Evolutionary conservation across 2,113 vertebrate genomes (phyloP).

Genomic region (Peromyscus leucopus): DNA sequence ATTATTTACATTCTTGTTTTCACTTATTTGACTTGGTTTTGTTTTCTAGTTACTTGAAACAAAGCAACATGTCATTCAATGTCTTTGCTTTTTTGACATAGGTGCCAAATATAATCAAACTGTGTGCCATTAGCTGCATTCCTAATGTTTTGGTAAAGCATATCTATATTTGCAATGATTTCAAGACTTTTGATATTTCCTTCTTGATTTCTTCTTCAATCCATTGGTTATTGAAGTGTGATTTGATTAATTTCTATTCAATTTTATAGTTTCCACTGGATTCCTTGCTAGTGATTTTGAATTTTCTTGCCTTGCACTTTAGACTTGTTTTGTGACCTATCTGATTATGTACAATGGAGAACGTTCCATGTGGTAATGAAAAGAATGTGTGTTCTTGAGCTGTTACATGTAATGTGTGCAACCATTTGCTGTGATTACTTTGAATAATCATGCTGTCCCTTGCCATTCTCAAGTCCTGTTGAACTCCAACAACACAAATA

Average conservation of each 20-base stretch:
- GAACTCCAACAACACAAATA: neutral
- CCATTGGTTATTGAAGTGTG: neutral
- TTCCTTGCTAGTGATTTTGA: neutral
- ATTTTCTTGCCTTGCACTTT: neutral
- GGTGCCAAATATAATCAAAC: neutral
- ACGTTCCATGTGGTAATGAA: neutral
- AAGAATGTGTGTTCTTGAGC: neutral
- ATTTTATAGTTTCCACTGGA: neutral
- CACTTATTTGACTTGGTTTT: neutral
- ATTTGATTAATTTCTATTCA: neutral
- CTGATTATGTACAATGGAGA: neutral
- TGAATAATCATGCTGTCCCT: neutral
- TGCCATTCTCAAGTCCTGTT: neutral
- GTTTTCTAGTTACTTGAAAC: neutral
- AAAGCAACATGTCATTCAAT: neutral
- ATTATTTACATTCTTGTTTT: neutral
- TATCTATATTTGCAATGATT: neutral
- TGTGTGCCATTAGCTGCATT: neutral
- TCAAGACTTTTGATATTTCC: neutral
- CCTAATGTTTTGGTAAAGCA: neutral
- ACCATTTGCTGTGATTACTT: neutral
- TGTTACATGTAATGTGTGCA: neutral
- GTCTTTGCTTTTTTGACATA: neutral
- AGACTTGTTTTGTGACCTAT: neutral
- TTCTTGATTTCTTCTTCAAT: neutral